Percentiles rank a stretch among this genome's conserved stretches.
These are phyloP conservation scores for Coreius guichenoti DNA, from an alignment of 2,797 vertebrate species.

Conservation along the genomic window DNA sequence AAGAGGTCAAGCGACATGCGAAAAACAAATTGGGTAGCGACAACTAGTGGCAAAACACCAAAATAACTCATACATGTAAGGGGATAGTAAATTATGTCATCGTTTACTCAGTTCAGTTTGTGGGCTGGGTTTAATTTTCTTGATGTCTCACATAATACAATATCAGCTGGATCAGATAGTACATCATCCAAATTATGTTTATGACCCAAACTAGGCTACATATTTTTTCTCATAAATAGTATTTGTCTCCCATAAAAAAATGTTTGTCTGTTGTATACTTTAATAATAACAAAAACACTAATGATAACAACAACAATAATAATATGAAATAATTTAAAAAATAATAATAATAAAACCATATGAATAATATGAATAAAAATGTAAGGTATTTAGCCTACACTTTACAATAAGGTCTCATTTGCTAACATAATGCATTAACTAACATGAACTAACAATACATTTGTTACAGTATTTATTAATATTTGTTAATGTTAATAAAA, in stretches of 20 bases:
- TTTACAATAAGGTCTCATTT: too few species aligned
- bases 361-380: too few species aligned
- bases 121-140: background rate
- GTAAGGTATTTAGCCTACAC: too few species aligned
- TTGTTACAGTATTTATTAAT: too few species aligned
- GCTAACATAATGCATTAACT: too few species aligned
- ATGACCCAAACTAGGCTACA: background rate
- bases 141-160: background rate
- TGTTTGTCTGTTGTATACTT: background rate
- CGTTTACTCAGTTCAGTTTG: background rate
- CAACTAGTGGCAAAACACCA: constrained; percentile 9
- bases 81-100: background rate
- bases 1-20: constrained; percentile 27
- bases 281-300: background rate
- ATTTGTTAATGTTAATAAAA: too few species aligned
- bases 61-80: background rate
- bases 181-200: background rate
- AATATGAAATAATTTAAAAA: too few species aligned
- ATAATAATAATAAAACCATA: too few species aligned
- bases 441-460: too few species aligned
- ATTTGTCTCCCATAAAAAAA: background rate
- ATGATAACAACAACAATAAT: background rate
- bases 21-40: constrained; percentile 35
- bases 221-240: background rate
- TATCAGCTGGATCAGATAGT: background rate